A percentile compares a stretch with the other conserved stretches of the same genome.
These are phyloP conservation scores for Lasaia peninsularis DNA, from an alignment of 1,140 invertebrate genomes.

Conservation along the genomic window DNA sequence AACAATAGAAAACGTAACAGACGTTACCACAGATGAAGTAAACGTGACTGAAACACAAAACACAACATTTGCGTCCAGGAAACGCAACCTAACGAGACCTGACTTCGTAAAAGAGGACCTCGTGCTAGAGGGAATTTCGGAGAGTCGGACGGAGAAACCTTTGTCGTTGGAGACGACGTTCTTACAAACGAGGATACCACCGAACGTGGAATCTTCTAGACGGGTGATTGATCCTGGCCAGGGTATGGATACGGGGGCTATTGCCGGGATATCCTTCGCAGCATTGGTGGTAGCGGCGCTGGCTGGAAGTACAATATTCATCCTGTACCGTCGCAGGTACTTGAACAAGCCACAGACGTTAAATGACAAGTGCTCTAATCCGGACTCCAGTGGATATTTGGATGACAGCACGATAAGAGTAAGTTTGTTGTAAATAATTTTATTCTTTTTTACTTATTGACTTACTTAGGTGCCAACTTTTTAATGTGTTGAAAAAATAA, in stretches of 20 bases:
- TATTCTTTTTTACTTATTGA: constrained; percentile 15
- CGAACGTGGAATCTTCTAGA: constrained; percentile 62
- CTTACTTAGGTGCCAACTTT: no score
- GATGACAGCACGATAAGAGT: constrained; percentile 93
- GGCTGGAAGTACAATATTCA: constrained; percentile 83
- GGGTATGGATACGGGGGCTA: constrained; percentile 82
- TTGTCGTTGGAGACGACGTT: constrained; percentile 61
- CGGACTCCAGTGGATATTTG: constrained; percentile 91
- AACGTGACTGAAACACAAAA: constrained; percentile 48
- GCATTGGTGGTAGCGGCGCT: constrained; percentile 82
- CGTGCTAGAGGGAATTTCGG: constrained; percentile 41
- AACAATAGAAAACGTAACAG: constrained; percentile 29
- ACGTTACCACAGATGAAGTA: constrained; percentile 25
- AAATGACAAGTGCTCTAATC: constrained; percentile 89
- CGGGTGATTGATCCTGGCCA: constrained; percentile 47
- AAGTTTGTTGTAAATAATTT: constrained; percentile 41
- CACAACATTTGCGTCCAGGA: constrained; percentile 39
- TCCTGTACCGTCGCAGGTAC: constrained; percentile 86
- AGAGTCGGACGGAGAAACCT: constrained; percentile 66
- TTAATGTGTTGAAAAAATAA: no score
- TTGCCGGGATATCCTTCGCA: constrained; percentile 85
- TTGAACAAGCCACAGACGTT: constrained; percentile 89
- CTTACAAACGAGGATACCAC: constrained; percentile 58
- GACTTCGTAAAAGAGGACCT: constrained; percentile 54
- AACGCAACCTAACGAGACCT: constrained; percentile 52